Percentiles rank a stretch among this genome's conserved stretches.
These are phyloP conservation scores for Cebus imitator DNA, from an alignment of 2,113 vertebrate genomes.

Conservation along the genomic window DNA sequence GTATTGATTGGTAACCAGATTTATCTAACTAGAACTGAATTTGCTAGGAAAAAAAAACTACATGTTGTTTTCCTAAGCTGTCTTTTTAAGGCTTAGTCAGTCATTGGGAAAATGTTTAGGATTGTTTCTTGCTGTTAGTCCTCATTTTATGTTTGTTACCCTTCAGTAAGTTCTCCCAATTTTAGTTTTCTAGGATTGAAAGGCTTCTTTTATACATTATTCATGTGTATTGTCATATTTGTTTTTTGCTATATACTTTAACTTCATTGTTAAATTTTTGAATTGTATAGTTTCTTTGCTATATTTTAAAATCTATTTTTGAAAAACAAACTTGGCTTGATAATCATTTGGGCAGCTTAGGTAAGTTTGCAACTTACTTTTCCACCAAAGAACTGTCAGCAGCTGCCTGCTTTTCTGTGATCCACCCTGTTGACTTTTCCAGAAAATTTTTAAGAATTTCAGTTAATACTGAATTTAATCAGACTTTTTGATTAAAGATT, in stretches of 20 bases:
- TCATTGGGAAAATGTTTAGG: not conserved
- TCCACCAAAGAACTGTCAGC: slow-evolving; percentile 68
- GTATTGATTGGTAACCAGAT: not conserved
- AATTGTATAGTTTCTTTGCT: slow-evolving; percentile 30
- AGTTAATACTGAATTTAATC: slow-evolving; percentile 61
- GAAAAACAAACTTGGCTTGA: slow-evolving; percentile 36
- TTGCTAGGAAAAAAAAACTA: not conserved
- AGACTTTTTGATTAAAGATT: slow-evolving; percentile 62
- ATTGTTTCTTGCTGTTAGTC: not conserved
- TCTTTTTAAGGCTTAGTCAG: not conserved
- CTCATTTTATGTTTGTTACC: not conserved
- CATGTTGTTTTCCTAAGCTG: not conserved
- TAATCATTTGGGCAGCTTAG: slow-evolving; percentile 56
- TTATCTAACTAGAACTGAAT: not conserved
- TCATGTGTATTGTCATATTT: not conserved
- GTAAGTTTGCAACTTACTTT: slow-evolving; percentile 26
- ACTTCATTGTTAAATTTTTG: slow-evolving; percentile 38
- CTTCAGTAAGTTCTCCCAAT: not conserved
- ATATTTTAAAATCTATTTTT: slow-evolving; percentile 41
- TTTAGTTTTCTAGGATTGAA: slow-evolving; percentile 29
- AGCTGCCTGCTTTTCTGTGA: slow-evolving; percentile 34
- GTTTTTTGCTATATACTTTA: slow-evolving; percentile 6
- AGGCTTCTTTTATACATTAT: slow-evolving; percentile 56
- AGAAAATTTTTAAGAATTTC: slow-evolving; percentile 39
- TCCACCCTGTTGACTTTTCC: slow-evolving; percentile 43